These are phyloP conservation scores for Zosterops lateralis DNA, from an alignment of 2,113 vertebrate genomes.

Conservation along the genomic window DNA sequence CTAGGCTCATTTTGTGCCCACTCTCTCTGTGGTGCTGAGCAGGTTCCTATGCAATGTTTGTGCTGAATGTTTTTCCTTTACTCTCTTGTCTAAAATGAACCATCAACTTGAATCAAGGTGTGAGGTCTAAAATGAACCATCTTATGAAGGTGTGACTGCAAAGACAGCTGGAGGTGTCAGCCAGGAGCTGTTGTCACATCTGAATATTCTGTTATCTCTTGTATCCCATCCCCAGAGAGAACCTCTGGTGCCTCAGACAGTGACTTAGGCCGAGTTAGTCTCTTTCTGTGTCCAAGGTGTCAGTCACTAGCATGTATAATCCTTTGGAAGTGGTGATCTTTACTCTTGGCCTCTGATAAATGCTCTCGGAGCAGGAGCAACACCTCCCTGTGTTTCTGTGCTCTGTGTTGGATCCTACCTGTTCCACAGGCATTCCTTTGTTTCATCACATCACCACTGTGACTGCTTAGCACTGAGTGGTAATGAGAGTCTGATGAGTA, in stretches of 20 bases:
- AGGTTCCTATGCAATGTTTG: background rate
- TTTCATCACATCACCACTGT: background rate
- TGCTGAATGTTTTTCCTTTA: background rate
- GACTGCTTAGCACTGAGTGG: background rate
- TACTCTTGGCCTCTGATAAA: accelerated
- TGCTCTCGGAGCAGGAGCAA: background rate
- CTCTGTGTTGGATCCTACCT: background rate
- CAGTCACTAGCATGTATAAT: no score
- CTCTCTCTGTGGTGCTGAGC: background rate
- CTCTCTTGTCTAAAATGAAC: background rate
- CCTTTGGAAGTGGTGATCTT: background rate
- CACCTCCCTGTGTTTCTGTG: background rate
- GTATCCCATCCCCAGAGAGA: background rate
- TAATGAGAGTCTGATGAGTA: background rate
- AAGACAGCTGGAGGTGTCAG: background rate
- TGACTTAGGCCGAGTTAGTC: background rate
- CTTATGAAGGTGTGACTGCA: accelerated
- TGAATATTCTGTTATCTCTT: background rate
- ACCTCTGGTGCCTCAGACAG: background rate
- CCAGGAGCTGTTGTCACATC: background rate
- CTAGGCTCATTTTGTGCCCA: background rate
- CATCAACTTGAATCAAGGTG: accelerated
- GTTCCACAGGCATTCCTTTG: accelerated
- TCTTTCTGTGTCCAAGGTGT: accelerated
- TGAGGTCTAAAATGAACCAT: background rate